These are phyloP conservation scores for Tyrophagus putrescentiae DNA, from an alignment of 1,140 invertebrate genomes.

Conservation along the genomic window DNA sequence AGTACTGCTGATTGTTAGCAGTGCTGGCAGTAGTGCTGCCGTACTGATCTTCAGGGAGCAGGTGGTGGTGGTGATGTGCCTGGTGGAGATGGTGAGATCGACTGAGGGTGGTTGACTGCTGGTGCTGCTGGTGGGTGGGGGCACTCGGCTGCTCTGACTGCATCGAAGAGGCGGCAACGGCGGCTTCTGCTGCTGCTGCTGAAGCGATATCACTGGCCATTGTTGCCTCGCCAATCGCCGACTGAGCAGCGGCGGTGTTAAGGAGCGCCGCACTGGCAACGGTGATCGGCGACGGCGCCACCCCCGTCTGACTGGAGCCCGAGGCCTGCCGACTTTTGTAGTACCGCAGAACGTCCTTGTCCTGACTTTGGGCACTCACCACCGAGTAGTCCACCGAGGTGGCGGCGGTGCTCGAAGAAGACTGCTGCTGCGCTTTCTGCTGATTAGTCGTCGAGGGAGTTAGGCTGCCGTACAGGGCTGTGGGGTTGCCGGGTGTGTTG, in stretches of 20 bases:
- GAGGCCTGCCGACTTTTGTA: constrained; percentile 26
- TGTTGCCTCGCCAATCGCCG: not conserved
- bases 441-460: not conserved
- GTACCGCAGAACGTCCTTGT: constrained; percentile 28
- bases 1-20: too few relatives aligned
- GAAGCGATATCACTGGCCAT: not conserved
- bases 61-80: too few relatives aligned
- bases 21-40: too few relatives aligned
- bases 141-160: not conserved
- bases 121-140: too few relatives aligned
- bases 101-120: too few relatives aligned
- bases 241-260: not conserved
- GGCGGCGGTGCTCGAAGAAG: too few relatives aligned
- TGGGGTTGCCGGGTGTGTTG: not conserved
- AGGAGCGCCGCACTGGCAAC: not conserved
- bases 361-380: constrained; percentile 28
- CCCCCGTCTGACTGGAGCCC: not conserved
- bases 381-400: constrained; percentile 28
- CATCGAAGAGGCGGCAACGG: not conserved
- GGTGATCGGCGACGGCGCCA: not conserved
- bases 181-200: not conserved
- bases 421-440: not conserved
- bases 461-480: not conserved
- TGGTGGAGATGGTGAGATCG: too few relatives aligned
- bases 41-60: too few relatives aligned